A percentile compares a stretch with the other conserved stretches of the same genome.
Evolutionary conservation across 2,797 vertebrate genomes (phyloP).

Genomic region (Muraenolepis orangiensis): DNA sequence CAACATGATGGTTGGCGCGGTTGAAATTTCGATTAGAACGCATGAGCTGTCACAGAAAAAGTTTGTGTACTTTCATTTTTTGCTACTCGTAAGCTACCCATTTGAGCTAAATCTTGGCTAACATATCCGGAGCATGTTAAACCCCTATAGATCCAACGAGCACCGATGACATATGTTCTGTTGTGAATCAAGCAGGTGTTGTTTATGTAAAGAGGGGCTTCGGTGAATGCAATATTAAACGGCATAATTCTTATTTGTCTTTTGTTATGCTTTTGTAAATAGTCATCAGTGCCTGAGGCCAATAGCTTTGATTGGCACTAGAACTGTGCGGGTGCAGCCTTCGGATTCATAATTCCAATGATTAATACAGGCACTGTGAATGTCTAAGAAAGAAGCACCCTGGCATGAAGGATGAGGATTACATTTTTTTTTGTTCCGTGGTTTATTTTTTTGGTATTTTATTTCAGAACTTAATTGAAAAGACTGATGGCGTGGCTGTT

Average conservation of each 20-base stretch:
- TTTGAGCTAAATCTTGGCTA: neutral
- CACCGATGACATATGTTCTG: neutral
- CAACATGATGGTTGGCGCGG: conserved; percentile 21
- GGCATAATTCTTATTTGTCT: conserved; percentile 44
- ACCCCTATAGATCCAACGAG: neutral
- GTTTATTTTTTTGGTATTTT: conserved; percentile 25
- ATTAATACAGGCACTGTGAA: conserved; percentile 66
- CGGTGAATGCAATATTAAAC: neutral
- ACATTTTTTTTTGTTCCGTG: conserved; percentile 37
- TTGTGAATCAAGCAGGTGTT: neutral
- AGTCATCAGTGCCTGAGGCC: conserved; percentile 44
- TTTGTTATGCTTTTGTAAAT: conserved; percentile 41
- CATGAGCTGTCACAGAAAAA: conserved; percentile 31
- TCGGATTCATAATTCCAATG: conserved; percentile 63
- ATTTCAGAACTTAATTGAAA: conserved; percentile 72
- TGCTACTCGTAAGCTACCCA: neutral
- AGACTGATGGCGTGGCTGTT: conserved; percentile 53
- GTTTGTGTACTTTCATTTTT: neutral
- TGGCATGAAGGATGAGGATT: conserved; percentile 71
- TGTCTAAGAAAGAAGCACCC: conserved; percentile 67
- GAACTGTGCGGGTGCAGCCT: conserved; percentile 38
- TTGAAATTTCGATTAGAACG: conserved; percentile 24
- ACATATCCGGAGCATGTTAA: neutral
- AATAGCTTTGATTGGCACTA: conserved; percentile 60
- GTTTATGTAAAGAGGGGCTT: neutral